Evolutionary conservation across 2,113 vertebrate species (phyloP), one percentile per base, ranked within the genome.

Genomic region (Rhea americana): DNA sequence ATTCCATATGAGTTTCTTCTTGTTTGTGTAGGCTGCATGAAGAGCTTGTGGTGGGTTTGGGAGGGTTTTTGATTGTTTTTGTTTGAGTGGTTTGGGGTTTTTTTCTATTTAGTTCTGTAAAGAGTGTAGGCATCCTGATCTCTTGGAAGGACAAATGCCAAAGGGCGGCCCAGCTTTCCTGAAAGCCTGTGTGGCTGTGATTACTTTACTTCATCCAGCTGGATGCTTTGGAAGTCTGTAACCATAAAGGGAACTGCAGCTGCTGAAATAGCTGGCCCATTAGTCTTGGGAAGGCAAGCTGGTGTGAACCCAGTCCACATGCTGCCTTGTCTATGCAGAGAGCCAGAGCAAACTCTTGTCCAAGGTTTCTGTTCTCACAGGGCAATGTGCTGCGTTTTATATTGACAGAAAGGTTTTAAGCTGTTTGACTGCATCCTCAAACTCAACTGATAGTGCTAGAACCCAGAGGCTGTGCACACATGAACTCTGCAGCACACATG

Each of bases 331-430:
- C 70, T 79, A 63, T 90, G 77, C 82, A 89, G 58, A 56, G 53
- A 0, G 13, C 37, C 45, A 58, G 37, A 77, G 73, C 68, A 67
- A 73, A 56, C 79, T 92, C 58, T 91, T 48, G 67, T 51, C 59
- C 72, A 12, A 39, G 21, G 5, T 63, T 63, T 85, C 70, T 89
- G 77, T 95, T 82, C 65, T 84, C 63, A 83, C 80, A 91, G 82
- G 85, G 86, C 78, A 70, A 84, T 82, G 45, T 74, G 21, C 59
- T 43, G 55, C 47, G 13, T 58, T 93, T 51, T 80, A 4, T 91
- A 47, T 74, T 70, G 72, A n/a, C 84, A 59, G 35, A 25, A 62
- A 62, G 30, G n/a, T 67, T 92, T 87, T 35, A 72, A 80, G 85
- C 55, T 56, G 4, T 59, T 92, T 89, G 91, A 50, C 91, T 83